phyloP scores from a whole-genome alignment of 2,888 invertebrate genomes.

The Panopea generosa region DNA sequence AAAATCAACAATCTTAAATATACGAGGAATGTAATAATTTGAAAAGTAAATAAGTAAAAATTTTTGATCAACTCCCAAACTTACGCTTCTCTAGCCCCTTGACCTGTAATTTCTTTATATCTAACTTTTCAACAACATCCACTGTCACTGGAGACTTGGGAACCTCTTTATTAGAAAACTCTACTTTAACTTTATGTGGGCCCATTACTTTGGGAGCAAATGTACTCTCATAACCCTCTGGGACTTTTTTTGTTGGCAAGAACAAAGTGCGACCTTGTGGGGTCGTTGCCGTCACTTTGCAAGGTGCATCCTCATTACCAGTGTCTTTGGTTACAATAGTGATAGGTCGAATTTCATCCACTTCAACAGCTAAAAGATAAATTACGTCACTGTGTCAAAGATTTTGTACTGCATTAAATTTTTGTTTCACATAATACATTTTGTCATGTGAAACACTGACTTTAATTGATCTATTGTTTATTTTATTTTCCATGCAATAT shows the following conservation, averaged over 20 bases:
- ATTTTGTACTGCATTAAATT: too few species aligned
- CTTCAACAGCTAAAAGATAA: constrained; percentile 55
- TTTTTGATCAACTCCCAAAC: constrained; percentile 84
- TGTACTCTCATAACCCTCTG: constrained; percentile 88
- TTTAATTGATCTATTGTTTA: too few species aligned
- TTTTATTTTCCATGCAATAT: too few species aligned
- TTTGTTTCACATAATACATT: too few species aligned
- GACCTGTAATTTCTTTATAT: constrained; percentile 93
- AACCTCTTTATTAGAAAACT: constrained; percentile 81
- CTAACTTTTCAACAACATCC: constrained; percentile 86
- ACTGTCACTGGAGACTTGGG: constrained; percentile 83
- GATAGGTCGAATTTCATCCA: constrained; percentile 56
- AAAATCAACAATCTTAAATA: too few species aligned
- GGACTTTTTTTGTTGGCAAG: constrained; percentile 91
- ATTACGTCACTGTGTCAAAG: too few species aligned
- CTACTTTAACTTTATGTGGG: constrained; percentile 84
- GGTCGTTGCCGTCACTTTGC: constrained; percentile 70
- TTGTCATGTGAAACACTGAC: too few species aligned
- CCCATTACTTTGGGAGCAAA: constrained; percentile 84
- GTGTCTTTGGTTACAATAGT: constrained; percentile 56
- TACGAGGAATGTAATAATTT: too few species aligned
- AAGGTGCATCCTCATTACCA: constrained; percentile 61
- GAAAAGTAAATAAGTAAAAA: too few species aligned
- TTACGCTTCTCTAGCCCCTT: constrained; percentile 95
- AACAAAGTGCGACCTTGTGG: constrained; percentile 87